A percentile compares a stretch with the other conserved stretches of the same genome.
phyloP scores from a whole-genome alignment of 2,888 invertebrate genomes.

The Petrolisthes manimaculis region DNA sequence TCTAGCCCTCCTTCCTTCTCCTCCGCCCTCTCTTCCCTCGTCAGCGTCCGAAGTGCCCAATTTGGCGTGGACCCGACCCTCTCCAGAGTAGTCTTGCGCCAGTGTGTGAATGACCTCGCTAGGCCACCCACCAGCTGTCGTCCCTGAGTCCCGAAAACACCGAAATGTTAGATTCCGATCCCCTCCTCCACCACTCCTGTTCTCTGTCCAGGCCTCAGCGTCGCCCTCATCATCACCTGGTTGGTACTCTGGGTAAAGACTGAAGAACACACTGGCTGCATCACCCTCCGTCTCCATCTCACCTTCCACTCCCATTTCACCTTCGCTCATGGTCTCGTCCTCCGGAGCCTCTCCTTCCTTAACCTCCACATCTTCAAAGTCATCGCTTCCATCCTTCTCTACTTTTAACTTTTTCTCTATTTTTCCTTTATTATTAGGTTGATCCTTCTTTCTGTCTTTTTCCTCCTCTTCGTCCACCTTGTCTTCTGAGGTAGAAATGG shows the following conservation, averaged over 20 bases:
- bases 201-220: not conserved
- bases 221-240: constrained; percentile 6
- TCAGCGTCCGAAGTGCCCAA: not conserved
- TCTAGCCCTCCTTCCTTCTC: not conserved
- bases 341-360: not conserved
- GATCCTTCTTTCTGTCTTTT: not conserved
- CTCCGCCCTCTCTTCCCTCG: not conserved
- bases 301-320: not conserved
- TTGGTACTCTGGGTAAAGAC: not conserved
- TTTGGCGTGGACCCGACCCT: not conserved
- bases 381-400: not conserved
- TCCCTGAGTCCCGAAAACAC: constrained; percentile 9
- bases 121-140: not conserved
- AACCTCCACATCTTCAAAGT: too few relatives aligned
- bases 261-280: not conserved
- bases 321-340: not conserved
- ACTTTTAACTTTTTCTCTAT: not conserved
- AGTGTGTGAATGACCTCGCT: not conserved
- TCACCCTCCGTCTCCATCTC: not conserved
- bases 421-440: not conserved
- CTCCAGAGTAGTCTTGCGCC: not conserved
- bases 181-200: not conserved
- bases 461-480: not conserved
- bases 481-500: not conserved
- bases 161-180: not conserved